These are phyloP conservation scores for Chunga burmeisteri DNA, from an alignment of 2,113 vertebrate genomes.

Conservation along the genomic window DNA sequence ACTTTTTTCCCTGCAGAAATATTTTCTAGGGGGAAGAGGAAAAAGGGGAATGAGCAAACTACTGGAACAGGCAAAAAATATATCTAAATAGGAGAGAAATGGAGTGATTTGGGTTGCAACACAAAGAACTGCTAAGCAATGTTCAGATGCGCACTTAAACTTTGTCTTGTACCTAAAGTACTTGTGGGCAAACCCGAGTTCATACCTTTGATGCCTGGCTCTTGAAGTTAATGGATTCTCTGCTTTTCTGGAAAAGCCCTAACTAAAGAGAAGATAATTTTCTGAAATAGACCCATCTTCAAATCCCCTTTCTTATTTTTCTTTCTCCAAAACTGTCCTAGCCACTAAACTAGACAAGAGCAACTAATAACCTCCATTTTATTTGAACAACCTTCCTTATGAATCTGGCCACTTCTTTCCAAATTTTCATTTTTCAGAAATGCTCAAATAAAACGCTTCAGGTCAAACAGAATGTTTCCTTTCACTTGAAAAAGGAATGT, in stretches of 20 bases:
- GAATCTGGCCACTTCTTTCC: background rate
- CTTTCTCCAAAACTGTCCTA: background rate
- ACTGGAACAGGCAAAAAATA: background rate
- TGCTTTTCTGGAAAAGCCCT: background rate
- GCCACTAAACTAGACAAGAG: background rate
- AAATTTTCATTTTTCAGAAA: background rate
- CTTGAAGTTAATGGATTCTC: background rate
- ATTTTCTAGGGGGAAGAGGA: background rate
- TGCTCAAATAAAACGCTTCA: background rate
- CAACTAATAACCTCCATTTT: background rate
- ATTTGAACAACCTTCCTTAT: background rate
- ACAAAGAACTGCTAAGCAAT: background rate
- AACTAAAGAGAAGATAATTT: background rate
- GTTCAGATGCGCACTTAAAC: background rate
- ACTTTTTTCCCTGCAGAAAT: background rate
- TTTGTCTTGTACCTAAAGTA: background rate
- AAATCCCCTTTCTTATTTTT: background rate
- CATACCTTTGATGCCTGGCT: background rate
- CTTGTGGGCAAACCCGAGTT: background rate
- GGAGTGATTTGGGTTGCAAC: background rate
- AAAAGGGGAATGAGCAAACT: background rate
- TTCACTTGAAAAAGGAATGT: slow-evolving; percentile 13
- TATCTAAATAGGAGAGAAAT: background rate
- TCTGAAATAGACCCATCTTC: background rate
- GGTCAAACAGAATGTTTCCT: background rate